These are phyloP conservation scores for Lophotis ruficrista DNA, from an alignment of 2,113 vertebrate species.

Conservation along the genomic window DNA sequence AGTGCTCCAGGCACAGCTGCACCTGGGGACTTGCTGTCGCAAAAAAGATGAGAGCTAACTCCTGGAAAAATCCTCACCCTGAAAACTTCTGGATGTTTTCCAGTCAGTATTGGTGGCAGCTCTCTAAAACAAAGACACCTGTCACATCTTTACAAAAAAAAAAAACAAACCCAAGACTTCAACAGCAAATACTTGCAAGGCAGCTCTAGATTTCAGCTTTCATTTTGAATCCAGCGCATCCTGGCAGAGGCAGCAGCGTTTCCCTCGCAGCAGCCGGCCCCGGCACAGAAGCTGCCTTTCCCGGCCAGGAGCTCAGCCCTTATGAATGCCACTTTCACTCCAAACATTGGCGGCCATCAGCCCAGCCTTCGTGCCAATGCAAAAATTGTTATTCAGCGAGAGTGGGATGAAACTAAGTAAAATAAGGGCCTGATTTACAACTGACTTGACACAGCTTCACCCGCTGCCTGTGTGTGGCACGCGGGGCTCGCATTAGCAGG, in stretches of 20 bases:
- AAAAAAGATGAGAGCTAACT: not conserved
- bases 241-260: not conserved
- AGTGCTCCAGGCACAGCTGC: not conserved
- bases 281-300: not conserved
- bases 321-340: slow-evolving; percentile 52
- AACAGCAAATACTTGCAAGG: not conserved
- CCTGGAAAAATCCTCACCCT: not conserved
- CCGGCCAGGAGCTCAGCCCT: not conserved
- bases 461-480: not conserved
- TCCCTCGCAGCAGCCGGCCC: not conserved
- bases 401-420: not conserved
- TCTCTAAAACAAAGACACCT: not conserved
- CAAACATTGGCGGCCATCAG: not conserved
- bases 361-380: not conserved
- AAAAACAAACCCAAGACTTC: not conserved
- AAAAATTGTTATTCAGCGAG: not conserved
- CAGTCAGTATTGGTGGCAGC: not conserved
- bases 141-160: not conserved
- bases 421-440: slow-evolving; percentile 40
- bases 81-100: not conserved
- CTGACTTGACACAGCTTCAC: not conserved
- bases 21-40: not conserved
- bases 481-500: not conserved
- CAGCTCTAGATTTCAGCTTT: not conserved
- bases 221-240: accelerated